Percentiles rank a stretch among this genome's conserved stretches.
Evolutionary conservation across 2,888 invertebrate genomes (phyloP).

Genomic region (Zeuzera pyrina): DNA sequence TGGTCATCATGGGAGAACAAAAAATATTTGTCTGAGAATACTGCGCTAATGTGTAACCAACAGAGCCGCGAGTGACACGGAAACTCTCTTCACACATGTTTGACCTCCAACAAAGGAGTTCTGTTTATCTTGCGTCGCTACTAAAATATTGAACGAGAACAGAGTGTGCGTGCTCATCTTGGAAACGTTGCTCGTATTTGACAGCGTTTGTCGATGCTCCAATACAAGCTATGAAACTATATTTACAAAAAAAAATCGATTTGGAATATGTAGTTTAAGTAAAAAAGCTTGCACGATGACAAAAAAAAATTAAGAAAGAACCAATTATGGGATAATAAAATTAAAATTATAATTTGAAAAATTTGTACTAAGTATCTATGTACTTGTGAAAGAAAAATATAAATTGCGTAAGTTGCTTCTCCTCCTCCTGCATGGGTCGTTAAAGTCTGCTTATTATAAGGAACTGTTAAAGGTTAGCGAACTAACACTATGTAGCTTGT

Average conservation of each 20-base stretch:
- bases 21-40: conserved; percentile 56
- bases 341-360: too few species aligned
- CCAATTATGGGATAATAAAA: too few species aligned
- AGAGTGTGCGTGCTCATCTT: conserved; percentile 54
- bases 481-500: too few species aligned
- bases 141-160: conserved; percentile 66
- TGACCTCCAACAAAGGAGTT: conserved; percentile 69
- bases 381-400: too few species aligned
- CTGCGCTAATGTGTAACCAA: conserved; percentile 63
- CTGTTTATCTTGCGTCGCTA: conserved; percentile 65
- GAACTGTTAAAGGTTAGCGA: too few species aligned
- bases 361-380: too few species aligned
- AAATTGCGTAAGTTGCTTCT: too few species aligned
- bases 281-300: not conserved
- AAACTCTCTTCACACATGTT: conserved; percentile 68
- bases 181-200: conserved; percentile 34
- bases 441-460: too few species aligned
- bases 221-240: conserved; percentile 27
- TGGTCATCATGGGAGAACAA: conserved; percentile 64
- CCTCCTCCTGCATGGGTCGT: too few species aligned
- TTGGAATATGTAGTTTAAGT: too few species aligned
- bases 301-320: not conserved
- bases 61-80: conserved; percentile 57
- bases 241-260: too few species aligned
- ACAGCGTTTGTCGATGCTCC: too few species aligned